phyloP scores from a whole-genome alignment of 2,113 vertebrate genomes.

The Epinephelus cyanopodus region DNA sequence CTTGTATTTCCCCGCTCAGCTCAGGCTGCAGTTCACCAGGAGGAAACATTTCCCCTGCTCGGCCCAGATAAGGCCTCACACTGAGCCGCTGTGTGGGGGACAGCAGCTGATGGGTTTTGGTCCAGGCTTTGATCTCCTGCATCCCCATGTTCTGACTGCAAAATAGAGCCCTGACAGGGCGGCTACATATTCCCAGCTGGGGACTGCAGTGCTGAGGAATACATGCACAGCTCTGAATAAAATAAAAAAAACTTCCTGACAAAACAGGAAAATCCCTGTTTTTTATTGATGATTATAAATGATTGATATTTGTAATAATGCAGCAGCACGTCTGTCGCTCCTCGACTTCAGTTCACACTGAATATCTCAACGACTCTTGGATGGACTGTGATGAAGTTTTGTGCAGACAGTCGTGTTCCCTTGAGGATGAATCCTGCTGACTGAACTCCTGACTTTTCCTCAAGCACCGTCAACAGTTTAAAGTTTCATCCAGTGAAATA shows the following conservation, averaged over 20 bases:
- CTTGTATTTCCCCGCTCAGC: not conserved
- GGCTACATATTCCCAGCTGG: not conserved
- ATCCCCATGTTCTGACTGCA: constrained; percentile 42
- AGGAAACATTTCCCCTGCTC: constrained; percentile 20
- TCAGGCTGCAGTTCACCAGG: not conserved
- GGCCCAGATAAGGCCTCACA: constrained; percentile 5
- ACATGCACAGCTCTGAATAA: not conserved
- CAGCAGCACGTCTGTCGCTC: too few species aligned
- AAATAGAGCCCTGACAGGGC: constrained; percentile 11
- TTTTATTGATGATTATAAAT: too few species aligned
- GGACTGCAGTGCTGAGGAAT: not conserved
- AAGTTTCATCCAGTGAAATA: too few species aligned
- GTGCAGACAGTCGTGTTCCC: too few species aligned
- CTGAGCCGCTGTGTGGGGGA: constrained; percentile 5
- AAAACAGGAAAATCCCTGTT: too few species aligned
- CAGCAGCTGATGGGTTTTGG: constrained; percentile 22
- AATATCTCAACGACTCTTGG: too few species aligned
- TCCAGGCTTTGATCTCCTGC: constrained; percentile 53
- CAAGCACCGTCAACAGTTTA: too few species aligned
- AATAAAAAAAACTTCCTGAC: not conserved
- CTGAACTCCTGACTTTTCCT: too few species aligned
- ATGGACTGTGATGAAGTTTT: too few species aligned
- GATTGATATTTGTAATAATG: too few species aligned
- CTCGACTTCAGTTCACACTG: too few species aligned
- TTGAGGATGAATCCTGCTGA: too few species aligned